Evolutionary conservation across 2,888 invertebrate species (phyloP), one percentile per base, ranked within the genome.

Genomic region (Lasioglossum leucozonium): DNA sequence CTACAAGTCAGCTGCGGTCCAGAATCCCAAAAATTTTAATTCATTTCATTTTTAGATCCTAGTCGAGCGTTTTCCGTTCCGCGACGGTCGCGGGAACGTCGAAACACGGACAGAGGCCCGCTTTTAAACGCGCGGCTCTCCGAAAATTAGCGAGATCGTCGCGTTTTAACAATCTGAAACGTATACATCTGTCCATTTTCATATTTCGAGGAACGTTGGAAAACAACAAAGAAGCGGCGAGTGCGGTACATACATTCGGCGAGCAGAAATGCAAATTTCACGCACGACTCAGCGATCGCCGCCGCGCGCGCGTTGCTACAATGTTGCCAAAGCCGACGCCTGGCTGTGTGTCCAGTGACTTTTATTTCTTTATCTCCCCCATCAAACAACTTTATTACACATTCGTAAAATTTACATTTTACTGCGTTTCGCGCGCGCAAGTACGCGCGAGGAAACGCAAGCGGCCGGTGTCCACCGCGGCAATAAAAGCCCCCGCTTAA

Each of bases 11-110:
- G 76, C 47, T 30, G 58, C 26, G 76, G 13, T 72, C 51, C 44
- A 67, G 72, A 76, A 76, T 83, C 65, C 44, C 55, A 81, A 72
- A 76, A 76, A 72, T 81, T 30, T 76, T 81, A 81, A 82, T 81
- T 72, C 40, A 62, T 30, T 40, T 40, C 67, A 67, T 67, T 67
- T 67, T 30, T n/a, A 72, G 47, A 30, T 37, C 11, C 47, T 71
- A 22, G 71, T 51, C 40, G 40, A 44, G 34, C 34, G 3, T 34
- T 34, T 34, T n/a, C n/a, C n/a, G n/a, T n/a, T n/a, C n/a, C n/a
- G n/a, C n/a, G n/a, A n/a, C n/a, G n/a, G n/a, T n/a, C n/a, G n/a
- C n/a, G n/a, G n/a, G n/a, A n/a, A n/a, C n/a, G n/a, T n/a, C n/a
- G 34, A 34, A 34, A 34, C 3, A 34, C 34, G 34, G n/a, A n/a